Conservation (phyloP, 2,797 vertebrate genomes). For the Rhinophrynus dorsalis region DNA sequence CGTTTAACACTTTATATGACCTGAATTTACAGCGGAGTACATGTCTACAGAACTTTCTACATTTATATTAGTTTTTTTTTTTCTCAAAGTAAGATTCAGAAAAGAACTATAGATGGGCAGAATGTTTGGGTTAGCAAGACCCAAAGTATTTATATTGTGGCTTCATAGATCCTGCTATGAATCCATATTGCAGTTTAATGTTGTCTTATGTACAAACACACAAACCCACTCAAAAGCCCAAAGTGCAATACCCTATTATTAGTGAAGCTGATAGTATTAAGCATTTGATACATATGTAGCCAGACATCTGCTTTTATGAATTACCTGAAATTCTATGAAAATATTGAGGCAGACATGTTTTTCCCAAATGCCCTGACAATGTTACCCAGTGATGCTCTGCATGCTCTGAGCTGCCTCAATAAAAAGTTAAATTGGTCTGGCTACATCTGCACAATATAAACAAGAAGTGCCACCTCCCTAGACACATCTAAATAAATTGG, state of each 20-base stretch:
- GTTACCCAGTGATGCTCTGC: too few species aligned
- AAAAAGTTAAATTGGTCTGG: not conserved
- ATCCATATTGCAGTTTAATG: slow-evolving; percentile 42
- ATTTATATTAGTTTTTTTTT: not conserved
- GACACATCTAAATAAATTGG: slow-evolving; percentile 19
- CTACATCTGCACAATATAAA: not conserved
- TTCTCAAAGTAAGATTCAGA: not conserved
- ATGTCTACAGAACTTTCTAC: not conserved
- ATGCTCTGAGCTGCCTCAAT: not conserved
- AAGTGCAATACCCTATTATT: slow-evolving; percentile 40
- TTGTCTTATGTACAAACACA: slow-evolving; percentile 39
- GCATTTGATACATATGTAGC: slow-evolving; percentile 21
- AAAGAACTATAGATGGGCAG: slow-evolving; percentile 8
- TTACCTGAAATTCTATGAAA: not conserved
- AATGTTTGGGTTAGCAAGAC: slow-evolving; percentile 7
- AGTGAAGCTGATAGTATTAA: slow-evolving; percentile 42
- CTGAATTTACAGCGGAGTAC: not conserved
- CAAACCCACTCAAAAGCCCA: slow-evolving; percentile 37
- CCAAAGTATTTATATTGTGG: slow-evolving; percentile 14
- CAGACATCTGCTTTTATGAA: not conserved
- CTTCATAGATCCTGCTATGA: slow-evolving; percentile 48
- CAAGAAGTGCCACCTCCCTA: not conserved
- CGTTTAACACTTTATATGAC: slow-evolving; percentile 14
- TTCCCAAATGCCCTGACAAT: not conserved
- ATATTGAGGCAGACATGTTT: not conserved